These are phyloP conservation scores for Enteromius afrohamiltoni DNA, from an alignment of 2,797 vertebrate species.

Conservation along the genomic window DNA sequence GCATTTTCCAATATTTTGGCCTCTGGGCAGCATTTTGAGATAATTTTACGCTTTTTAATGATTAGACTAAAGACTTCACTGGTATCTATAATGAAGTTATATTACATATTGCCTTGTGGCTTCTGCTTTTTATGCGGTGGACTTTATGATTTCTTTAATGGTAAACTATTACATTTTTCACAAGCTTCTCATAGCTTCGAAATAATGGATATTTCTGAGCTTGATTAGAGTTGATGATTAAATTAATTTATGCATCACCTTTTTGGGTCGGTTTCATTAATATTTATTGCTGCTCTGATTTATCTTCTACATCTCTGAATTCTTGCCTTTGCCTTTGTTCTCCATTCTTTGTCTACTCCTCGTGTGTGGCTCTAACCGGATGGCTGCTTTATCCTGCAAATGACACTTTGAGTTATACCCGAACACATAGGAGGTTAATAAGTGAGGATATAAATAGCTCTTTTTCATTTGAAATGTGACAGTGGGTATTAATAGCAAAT, in stretches of 20 bases:
- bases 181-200: background rate
- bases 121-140: constrained; percentile 17
- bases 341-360: constrained; percentile 24
- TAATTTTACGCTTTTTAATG: constrained; percentile 47
- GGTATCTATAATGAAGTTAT: constrained; percentile 45
- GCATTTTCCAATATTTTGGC: constrained; percentile 40
- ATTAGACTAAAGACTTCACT: constrained; percentile 39
- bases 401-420: constrained; percentile 66
- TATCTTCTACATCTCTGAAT: background rate
- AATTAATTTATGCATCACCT: constrained; percentile 15
- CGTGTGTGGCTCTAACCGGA: constrained; percentile 7
- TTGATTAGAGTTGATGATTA: background rate
- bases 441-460: constrained; percentile 67
- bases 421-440: constrained; percentile 72
- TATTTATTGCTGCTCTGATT: constrained; percentile 1
- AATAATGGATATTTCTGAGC: background rate
- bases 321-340: background rate
- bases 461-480: constrained; percentile 70
- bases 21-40: constrained; percentile 33
- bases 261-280: background rate
- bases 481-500: constrained; percentile 67
- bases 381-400: constrained; percentile 32
- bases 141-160: constrained; percentile 53
- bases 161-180: background rate
- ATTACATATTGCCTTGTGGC: constrained; percentile 42